Evolutionary conservation across 2,113 vertebrate species (phyloP).

Genomic region (Vireo altiloquus): DNA sequence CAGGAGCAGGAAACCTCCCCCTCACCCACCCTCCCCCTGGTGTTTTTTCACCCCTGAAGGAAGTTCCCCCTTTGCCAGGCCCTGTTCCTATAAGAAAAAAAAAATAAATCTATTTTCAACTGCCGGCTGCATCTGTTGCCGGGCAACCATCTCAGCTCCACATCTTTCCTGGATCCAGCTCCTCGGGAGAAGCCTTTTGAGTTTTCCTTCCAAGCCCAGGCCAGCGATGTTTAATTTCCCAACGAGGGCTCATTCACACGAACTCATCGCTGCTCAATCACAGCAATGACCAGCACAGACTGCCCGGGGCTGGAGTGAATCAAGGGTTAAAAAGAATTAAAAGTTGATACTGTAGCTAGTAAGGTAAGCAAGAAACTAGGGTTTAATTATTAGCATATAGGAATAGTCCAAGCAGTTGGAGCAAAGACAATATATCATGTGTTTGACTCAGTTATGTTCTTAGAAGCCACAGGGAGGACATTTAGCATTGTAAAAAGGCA

Average conservation of each 20-base stretch:
- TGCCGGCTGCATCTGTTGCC: constrained; percentile 36
- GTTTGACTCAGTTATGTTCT: too few species aligned
- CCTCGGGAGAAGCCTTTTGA: not conserved
- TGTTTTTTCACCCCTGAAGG: not conserved
- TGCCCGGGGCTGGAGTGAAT: not conserved
- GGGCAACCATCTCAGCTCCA: not conserved
- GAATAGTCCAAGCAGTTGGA: too few species aligned
- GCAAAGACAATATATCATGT: too few species aligned
- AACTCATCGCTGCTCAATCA: fast-evolving
- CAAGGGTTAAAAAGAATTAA: too few species aligned
- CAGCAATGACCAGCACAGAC: not conserved
- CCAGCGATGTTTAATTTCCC: constrained; percentile 22
- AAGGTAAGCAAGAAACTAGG: too few species aligned
- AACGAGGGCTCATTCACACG: not conserved
- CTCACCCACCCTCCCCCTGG: not conserved
- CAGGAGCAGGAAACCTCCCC: not conserved
- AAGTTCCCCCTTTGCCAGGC: not conserved
- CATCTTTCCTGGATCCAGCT: not conserved
- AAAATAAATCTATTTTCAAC: constrained; percentile 38
- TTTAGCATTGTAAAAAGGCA: too few species aligned
- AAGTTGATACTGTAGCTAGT: too few species aligned
- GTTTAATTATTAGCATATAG: too few species aligned
- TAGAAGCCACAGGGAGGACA: too few species aligned
- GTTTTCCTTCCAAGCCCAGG: not conserved
- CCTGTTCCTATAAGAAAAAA: not conserved